Evolutionary conservation across 2,888 invertebrate genomes (phyloP), one percentile per base, ranked within the genome.

Genomic region (Acanthoscelides obtectus): DNA sequence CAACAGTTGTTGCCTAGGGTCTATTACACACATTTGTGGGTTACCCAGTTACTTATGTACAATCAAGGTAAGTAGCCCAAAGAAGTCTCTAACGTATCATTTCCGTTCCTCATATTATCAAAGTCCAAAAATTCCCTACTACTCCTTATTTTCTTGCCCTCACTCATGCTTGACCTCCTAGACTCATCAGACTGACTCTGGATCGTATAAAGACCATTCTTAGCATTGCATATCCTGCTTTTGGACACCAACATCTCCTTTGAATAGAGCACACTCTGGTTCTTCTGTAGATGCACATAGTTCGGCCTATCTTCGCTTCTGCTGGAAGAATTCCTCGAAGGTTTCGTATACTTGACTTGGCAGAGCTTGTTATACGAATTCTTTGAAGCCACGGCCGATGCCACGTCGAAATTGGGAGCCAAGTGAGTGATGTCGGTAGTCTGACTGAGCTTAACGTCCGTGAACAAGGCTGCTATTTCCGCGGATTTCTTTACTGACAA

Each of bases 401-500:
- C 69, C 22, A 80, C 80, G 69, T 80, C 79, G 22, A 76, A 77
- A 65, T 79, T 79, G 0, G 82, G 80, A 1, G 80, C 83, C 22
- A 88, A 77, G 69, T 87, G 88, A 72, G 87, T 87, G 64, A 92
- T 90, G 82, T 92, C 92, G 0, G 92, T 92, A 19, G 92, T 89
- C 84, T 92, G 92, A 22, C 90, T 91, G 0, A 92, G 87, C 64
- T 91, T 90, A 67, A 92, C 90, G 81, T 94, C 93, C 0, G 93
- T 93, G 83, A 96, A 95, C 25, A 95, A 86, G 0, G 95, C 95
- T 0, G 95, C 95, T 80, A 95, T 95, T 84, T 95, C 95, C 0
- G 95, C 95, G 1, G 94, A 93, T 83, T 95, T 95, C 84, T 95
- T 95, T 25, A 95, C 94, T 70, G 94, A 94, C 0, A 95, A 86